A percentile compares a stretch with the other conserved stretches of the same genome.
Conservation (phyloP, 2,113 vertebrate species). For the Geococcyx californianus region DNA sequence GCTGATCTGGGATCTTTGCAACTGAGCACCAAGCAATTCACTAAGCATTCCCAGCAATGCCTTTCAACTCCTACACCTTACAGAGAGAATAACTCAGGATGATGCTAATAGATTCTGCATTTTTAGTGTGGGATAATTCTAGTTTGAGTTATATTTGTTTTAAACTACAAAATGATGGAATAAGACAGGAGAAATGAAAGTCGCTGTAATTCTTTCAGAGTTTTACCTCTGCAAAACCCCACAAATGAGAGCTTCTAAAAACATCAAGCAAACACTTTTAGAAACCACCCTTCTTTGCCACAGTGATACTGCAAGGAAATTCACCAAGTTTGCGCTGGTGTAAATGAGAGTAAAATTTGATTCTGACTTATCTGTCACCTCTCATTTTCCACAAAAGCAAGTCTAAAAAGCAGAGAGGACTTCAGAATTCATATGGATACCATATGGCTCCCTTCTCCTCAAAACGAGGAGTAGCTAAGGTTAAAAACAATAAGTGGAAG, state of each 20-base stretch:
- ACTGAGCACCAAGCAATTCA: background rate
- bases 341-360: slow-evolving; percentile 44
- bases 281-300: background rate
- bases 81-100: background rate
- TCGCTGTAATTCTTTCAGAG: background rate
- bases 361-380: slow-evolving; percentile 47
- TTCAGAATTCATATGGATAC: slow-evolving; percentile 37
- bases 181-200: background rate
- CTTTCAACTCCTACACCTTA: background rate
- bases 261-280: background rate
- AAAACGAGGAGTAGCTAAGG: background rate
- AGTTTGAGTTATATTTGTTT: background rate
- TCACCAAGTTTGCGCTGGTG: background rate
- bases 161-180: background rate
- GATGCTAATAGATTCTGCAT: background rate
- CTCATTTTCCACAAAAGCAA: slow-evolving; percentile 42
- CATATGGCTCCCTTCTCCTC: slow-evolving; percentile 10
- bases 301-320: background rate
- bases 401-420: slow-evolving; percentile 33
- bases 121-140: background rate
- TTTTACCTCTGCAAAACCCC: background rate
- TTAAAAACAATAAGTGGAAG: background rate
- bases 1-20: background rate
- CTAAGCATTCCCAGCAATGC: background rate
- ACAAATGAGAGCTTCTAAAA: background rate